These are phyloP conservation scores for Pao palembangensis DNA, from an alignment of 2,113 vertebrate species.

Conservation along the genomic window DNA sequence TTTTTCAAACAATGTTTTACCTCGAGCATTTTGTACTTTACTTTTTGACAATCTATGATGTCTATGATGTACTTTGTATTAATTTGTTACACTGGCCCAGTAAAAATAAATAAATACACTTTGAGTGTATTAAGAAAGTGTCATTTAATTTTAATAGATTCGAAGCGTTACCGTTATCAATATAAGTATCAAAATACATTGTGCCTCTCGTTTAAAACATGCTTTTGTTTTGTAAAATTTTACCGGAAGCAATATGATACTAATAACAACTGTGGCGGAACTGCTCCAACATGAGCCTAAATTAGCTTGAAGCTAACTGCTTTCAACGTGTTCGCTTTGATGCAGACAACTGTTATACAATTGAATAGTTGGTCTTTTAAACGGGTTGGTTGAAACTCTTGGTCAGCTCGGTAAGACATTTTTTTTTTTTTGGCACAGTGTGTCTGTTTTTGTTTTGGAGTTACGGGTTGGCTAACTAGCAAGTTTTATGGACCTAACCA, in stretches of 20 bases:
- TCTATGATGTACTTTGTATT: slow-evolving; percentile 71
- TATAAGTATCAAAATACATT: no score
- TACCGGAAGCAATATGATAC: slow-evolving; percentile 22
- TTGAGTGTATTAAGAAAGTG: slow-evolving; percentile 38
- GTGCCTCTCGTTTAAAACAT: not conserved
- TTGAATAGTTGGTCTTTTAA: not conserved
- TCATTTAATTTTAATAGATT: slow-evolving; percentile 5
- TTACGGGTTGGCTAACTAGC: slow-evolving; percentile 20
- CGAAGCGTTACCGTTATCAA: no score
- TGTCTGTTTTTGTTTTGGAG: slow-evolving; percentile 4
- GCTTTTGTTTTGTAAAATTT: slow-evolving; percentile 25
- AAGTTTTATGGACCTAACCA: no score
- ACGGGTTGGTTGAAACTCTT: not conserved
- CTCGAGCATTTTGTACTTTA: slow-evolving; percentile 74
- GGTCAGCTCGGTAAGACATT: slow-evolving; percentile 31
- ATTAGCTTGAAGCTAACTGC: slow-evolving; percentile 12
- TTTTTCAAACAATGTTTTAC: slow-evolving; percentile 72
- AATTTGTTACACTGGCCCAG: slow-evolving; percentile 69
- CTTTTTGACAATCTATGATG: slow-evolving; percentile 73
- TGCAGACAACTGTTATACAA: not conserved
- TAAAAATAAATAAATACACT: slow-evolving; percentile 53
- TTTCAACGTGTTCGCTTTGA: no score
- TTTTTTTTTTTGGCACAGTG: not conserved
- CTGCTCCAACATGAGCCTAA: not conserved
- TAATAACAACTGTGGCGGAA: no score